Percentiles rank a stretch among this genome's conserved stretches.
Evolutionary conservation across 2,113 vertebrate species (phyloP).

Genomic region (Mungos mungo): DNA sequence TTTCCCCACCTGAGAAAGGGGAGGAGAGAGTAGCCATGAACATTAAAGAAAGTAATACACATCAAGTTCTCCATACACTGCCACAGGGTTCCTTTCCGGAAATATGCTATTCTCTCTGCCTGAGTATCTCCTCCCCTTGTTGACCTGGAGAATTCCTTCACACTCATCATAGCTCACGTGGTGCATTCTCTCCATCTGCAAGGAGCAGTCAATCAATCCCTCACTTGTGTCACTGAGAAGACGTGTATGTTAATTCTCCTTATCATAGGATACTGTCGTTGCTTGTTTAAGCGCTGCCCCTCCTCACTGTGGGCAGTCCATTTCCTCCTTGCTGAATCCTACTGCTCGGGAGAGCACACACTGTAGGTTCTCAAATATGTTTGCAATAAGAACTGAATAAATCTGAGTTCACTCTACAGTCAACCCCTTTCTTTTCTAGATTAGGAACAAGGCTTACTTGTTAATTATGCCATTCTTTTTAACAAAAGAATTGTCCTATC

Average conservation of each 20-base stretch:
- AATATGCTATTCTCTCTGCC: not conserved
- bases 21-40: not conserved
- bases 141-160: not conserved
- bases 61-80: accelerated
- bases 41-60: not conserved
- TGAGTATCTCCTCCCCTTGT: not conserved
- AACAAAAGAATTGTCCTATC: not conserved
- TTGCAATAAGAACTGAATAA: not conserved
- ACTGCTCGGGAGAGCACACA: not conserved
- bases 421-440: not conserved
- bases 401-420: not conserved
- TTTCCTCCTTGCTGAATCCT: not conserved
- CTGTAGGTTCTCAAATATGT: not conserved
- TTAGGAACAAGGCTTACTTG: not conserved
- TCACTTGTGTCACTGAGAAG: not conserved
- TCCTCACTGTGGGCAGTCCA: not conserved
- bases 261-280: not conserved
- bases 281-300: not conserved
- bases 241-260: not conserved
- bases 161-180: not conserved
- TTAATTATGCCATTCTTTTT: not conserved
- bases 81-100: not conserved
- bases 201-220: not conserved
- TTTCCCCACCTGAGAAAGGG: not conserved
- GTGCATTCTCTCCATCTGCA: not conserved